These are phyloP conservation scores for Napeogenes inachia DNA, from an alignment of 2,888 invertebrate species.

Conservation along the genomic window DNA sequence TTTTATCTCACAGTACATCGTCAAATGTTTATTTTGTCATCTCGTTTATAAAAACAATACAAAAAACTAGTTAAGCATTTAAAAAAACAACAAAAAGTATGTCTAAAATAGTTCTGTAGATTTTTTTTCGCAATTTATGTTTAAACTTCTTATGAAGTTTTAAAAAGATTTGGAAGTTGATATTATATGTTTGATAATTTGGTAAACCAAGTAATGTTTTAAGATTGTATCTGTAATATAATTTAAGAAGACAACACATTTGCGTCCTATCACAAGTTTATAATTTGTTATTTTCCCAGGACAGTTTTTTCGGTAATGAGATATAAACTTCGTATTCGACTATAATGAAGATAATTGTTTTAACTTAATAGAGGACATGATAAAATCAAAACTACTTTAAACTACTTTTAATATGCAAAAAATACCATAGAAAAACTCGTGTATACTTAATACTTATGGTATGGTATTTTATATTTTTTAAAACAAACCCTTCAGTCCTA, in stretches of 20 bases:
- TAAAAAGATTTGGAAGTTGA: no score
- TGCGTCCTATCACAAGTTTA: constrained; percentile 50
- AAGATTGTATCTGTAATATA: constrained; percentile 29
- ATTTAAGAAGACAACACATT: constrained; percentile 35
- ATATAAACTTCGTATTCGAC: not conserved
- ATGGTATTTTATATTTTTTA: no score
- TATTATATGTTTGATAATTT: no score
- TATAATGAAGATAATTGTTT: not conserved
- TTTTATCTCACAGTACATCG: constrained; percentile 40
- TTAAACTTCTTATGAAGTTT: no score
- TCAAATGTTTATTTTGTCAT: constrained; percentile 14
- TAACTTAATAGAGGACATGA: not conserved
- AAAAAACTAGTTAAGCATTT: constrained; percentile 2
- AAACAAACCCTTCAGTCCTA: constrained; percentile 5
- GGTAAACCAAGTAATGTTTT: no score
- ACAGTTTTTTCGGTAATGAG: constrained; percentile 31
- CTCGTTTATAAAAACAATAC: constrained; percentile 3
- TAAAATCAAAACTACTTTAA: not conserved
- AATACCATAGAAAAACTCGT: no score
- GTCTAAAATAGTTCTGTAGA: no score
- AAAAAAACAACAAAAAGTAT: no score
- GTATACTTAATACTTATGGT: no score
- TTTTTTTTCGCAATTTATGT: no score
- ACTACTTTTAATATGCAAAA: no score
- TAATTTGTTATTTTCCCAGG: constrained; percentile 66